Percentiles rank a stretch among this genome's conserved stretches.
These are phyloP conservation scores for Gymnarchus niloticus DNA, from an alignment of 2,113 vertebrate species.

Conservation along the genomic window DNA sequence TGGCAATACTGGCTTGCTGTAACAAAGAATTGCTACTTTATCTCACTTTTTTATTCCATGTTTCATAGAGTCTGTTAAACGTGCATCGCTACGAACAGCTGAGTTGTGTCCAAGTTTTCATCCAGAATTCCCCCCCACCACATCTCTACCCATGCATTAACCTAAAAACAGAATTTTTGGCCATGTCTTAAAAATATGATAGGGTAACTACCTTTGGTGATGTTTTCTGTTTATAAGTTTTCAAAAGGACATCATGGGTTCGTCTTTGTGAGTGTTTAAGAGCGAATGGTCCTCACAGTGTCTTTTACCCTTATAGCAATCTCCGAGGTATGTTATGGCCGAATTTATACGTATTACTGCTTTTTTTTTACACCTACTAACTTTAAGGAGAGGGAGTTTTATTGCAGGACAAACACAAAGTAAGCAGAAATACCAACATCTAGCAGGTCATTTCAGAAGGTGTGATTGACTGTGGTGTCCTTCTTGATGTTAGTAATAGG, in stretches of 20 bases:
- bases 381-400: not conserved
- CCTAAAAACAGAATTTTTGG: not conserved
- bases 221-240: not conserved
- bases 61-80: slow-evolving; percentile 20
- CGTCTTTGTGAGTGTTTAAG: not conserved
- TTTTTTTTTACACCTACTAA: not conserved
- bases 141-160: not conserved
- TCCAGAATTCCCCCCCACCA: not conserved
- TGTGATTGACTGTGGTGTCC: not conserved
- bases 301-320: not conserved
- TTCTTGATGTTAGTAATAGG: not conserved
- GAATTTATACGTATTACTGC: not conserved
- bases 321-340: not conserved
- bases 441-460: not conserved
- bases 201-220: not conserved
- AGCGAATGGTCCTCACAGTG: not conserved
- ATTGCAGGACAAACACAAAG: not conserved
- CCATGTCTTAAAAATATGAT: not conserved
- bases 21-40: slow-evolving; percentile 23
- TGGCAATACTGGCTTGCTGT: slow-evolving; percentile 35
- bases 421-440: not conserved
- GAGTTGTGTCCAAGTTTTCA: not conserved
- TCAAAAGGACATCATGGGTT: not conserved
- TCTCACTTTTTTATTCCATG: slow-evolving; percentile 27
- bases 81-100: not conserved